Conservation (phyloP, 1,140 invertebrate genomes). For the Hycleus cichorii region DNA sequence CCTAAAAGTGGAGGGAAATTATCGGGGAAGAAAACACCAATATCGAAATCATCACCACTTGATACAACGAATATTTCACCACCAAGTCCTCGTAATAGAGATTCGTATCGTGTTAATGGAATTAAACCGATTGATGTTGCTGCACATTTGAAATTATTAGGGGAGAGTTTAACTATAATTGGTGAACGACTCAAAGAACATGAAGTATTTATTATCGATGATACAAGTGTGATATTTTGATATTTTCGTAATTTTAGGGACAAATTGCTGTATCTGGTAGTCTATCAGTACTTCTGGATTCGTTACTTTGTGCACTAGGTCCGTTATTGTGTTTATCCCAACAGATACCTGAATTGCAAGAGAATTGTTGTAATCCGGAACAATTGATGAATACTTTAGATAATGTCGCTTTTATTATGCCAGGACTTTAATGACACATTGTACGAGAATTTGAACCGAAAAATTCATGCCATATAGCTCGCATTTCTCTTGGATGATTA, state of each 20-base stretch:
- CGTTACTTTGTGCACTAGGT: conserved; percentile 84
- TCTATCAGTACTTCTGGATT: conserved; percentile 89
- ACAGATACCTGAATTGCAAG: conserved; percentile 63
- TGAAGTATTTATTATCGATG: conserved; percentile 50
- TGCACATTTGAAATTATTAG: conserved; percentile 85
- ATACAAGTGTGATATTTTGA: not conserved
- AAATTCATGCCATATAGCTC: not conserved
- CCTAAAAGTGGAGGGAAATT: conserved; percentile 43
- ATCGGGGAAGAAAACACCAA: conserved; percentile 38
- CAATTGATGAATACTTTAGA: conserved; percentile 74
- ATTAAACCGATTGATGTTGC: conserved; percentile 85
- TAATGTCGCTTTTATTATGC: conserved; percentile 96
- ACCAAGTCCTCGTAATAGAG: conserved; percentile 41
- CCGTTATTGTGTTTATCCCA: conserved; percentile 83
- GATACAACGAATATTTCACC: conserved; percentile 45
- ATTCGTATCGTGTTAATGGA: conserved; percentile 60
- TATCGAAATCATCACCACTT: conserved; percentile 33
- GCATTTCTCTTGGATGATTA: conserved; percentile 28
- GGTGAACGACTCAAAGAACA: conserved; percentile 88
- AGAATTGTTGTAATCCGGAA: conserved; percentile 61
- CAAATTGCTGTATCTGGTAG: conserved; percentile 92
- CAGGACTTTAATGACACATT: conserved; percentile 62
- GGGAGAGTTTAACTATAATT: conserved; percentile 89
- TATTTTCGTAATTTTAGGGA: conserved; percentile 50
- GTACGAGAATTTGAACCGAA: not conserved